Conservation (phyloP, 2,797 vertebrate species). For the Ceryle rudis region DNA sequence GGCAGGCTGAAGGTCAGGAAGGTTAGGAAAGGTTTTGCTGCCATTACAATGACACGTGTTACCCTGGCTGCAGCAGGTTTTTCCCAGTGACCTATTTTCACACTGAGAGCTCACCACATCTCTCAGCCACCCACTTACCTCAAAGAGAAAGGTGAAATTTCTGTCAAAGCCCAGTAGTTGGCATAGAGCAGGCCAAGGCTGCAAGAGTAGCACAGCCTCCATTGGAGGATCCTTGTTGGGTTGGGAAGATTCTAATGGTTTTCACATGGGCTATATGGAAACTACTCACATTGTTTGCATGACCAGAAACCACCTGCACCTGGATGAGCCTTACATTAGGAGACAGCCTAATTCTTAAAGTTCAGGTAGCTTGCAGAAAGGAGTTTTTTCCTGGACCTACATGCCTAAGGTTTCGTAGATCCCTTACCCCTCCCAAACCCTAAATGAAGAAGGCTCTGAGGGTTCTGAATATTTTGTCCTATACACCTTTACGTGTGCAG, state of each 20-base stretch:
- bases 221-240: rapidly evolving
- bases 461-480: neutral
- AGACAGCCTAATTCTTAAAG: neutral
- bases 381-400: neutral
- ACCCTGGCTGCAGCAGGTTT: neutral
- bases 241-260: neutral
- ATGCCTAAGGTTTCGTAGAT: neutral
- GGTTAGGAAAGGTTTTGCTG: neutral
- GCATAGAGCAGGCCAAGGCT: neutral
- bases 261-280: neutral
- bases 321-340: neutral
- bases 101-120: neutral
- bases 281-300: rapidly evolving
- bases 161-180: neutral
- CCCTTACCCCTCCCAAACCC: neutral
- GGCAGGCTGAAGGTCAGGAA: neutral
- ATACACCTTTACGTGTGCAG: rapidly evolving
- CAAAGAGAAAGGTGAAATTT: neutral
- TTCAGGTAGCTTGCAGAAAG: neutral
- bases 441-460: neutral
- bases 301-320: neutral
- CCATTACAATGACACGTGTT: rapidly evolving
- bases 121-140: neutral
- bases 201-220: neutral
- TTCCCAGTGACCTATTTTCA: neutral